Conservation (phyloP, 2,797 vertebrate genomes). For the Dryobates pubescens region DNA sequence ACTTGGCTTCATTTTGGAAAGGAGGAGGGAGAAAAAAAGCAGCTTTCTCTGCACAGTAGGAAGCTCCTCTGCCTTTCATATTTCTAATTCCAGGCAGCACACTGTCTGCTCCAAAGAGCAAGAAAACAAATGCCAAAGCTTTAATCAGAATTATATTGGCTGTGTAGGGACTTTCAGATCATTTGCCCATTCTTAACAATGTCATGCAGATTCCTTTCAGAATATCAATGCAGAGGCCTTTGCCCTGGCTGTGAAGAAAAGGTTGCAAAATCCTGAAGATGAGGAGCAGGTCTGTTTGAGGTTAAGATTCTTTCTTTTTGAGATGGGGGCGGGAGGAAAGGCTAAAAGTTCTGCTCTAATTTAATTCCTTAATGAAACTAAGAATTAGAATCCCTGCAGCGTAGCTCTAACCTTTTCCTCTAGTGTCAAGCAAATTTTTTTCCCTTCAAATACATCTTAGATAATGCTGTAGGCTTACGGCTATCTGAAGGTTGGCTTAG, state of each 20-base stretch:
- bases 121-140: conserved; percentile 69
- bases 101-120: conserved; percentile 56
- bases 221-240: conserved; percentile 49
- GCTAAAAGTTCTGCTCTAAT: conserved; percentile 60
- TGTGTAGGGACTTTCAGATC: conserved; percentile 46
- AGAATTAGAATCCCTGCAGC: conserved; percentile 55
- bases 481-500: neutral
- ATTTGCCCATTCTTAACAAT: conserved; percentile 42
- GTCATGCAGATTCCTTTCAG: conserved; percentile 40
- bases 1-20: conserved; percentile 38
- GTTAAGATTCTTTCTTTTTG: conserved; percentile 32
- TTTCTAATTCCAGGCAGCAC: conserved; percentile 73
- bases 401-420: conserved; percentile 49
- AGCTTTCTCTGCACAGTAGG: conserved; percentile 30
- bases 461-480: conserved; percentile 9
- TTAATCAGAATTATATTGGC: conserved; percentile 64
- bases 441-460: conserved; percentile 19
- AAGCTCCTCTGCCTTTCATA: conserved; percentile 58
- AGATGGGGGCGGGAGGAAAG: neutral
- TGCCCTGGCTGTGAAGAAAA: conserved; percentile 48
- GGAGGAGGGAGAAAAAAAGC: neutral
- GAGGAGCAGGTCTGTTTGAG: neutral
- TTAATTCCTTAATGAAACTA: conserved; percentile 74
- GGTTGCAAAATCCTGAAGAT: conserved; percentile 24
- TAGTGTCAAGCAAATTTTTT: conserved; percentile 24